These are phyloP conservation scores for Acanthosepion lycidas DNA, from an alignment of 2,888 invertebrate species.

Conservation along the genomic window DNA sequence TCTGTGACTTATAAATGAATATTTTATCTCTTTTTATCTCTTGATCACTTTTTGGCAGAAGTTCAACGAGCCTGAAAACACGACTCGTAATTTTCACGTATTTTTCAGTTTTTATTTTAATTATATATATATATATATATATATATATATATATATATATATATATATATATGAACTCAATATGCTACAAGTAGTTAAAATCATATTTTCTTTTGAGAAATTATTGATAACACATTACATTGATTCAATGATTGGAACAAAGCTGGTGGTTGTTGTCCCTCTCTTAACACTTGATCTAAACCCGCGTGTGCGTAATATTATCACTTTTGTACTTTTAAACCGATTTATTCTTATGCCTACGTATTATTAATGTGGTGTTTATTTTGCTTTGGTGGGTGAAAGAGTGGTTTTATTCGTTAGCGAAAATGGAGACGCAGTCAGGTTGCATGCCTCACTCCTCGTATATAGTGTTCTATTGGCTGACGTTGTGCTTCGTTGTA, in stretches of 20 bases:
- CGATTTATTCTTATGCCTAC: not conserved
- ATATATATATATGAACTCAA: not conserved
- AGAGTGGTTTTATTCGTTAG: not conserved
- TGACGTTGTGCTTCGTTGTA: not conserved
- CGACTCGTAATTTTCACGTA: too few species aligned
- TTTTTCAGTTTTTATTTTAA: too few species aligned
- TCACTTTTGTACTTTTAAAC: not conserved
- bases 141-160: too few species aligned
- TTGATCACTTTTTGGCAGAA: too few species aligned
- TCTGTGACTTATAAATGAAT: too few species aligned
- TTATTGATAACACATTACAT: not conserved
- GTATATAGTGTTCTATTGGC: not conserved
- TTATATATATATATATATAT: too few species aligned
- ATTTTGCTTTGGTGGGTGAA: not conserved
- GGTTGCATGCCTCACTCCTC: not conserved
- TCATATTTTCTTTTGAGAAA: not conserved
- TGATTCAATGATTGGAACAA: not conserved
- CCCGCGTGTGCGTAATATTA: not conserved
- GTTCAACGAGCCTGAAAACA: too few species aligned
- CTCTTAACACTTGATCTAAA: not conserved
- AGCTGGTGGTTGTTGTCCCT: not conserved
- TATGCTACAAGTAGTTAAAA: not conserved
- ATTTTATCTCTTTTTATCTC: too few species aligned
- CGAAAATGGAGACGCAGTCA: not conserved
- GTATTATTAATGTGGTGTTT: not conserved